Base-by-base conservation (phyloP, 1,140 invertebrate genomes). In the Drosophila mayri region DNA sequence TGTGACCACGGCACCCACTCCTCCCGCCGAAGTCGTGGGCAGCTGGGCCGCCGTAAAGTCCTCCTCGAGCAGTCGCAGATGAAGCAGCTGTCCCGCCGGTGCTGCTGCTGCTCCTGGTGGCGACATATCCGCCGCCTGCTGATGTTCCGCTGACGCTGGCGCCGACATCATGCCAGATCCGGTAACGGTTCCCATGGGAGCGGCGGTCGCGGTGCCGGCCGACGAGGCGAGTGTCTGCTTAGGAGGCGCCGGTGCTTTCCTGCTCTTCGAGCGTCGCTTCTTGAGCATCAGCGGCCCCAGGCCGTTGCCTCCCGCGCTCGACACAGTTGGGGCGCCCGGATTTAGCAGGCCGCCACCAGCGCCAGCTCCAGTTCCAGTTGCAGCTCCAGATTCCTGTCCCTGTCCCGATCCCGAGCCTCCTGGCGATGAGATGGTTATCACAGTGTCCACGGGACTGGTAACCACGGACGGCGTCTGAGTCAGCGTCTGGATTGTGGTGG, bases 261-360 rank as follows among this genome's bases (percentile, higher is more conserved):
- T 93, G 76, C 95, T 96, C 93, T 96, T 96, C 81, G 95, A 96
- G 63, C 95, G 93, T 76, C 95, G 93, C 84, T 96, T 96, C 43
- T 95, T 94, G 41, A 96, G 92, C 79, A 95, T 94, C 43, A 96
- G 91, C 37, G 95, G 94, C 16, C 95, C 95, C 59, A 96, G 93
- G 76, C 94, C 94, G 65, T 94, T 93, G 86, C 94, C 91, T 90
- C 94, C 92, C 90, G 94, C 49, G 90, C 92, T 65, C 93, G 92
- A 82, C 93, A 90, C 86, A 93, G 73, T 71, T 64, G 80, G 79
- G 73, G 68, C 74, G 61, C 91, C 68, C 93, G 93, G 57, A 94
- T 91, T 91, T 86, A 91, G 88, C 82, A 87, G 87, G 78, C 87
- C 76, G 91, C 65, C 79, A 77, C 74, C 90, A 85, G 61, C 83